Conservation (phyloP, 2,797 vertebrate species). For the Hypotaenidia okinawae region DNA sequence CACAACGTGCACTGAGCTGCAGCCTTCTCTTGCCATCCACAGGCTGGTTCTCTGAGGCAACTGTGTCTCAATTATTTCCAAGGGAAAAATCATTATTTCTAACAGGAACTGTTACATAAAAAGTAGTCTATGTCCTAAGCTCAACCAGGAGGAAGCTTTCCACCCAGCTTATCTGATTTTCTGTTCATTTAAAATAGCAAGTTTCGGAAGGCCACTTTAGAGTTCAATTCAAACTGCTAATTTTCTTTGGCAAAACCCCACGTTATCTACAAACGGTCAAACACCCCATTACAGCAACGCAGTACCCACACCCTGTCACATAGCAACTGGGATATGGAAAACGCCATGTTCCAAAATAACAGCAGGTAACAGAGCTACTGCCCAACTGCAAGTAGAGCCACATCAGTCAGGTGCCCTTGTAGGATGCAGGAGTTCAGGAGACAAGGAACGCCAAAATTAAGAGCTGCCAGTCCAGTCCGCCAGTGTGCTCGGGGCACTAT, state of each 20-base stretch:
- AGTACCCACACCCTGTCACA: background rate
- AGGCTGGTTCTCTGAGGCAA: background rate
- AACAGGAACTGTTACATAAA: background rate
- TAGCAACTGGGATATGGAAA: background rate
- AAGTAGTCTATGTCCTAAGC: background rate
- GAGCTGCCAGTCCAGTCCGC: background rate
- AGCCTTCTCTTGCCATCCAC: background rate
- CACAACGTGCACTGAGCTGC: rapidly evolving
- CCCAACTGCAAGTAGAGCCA: background rate
- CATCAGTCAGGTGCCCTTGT: background rate
- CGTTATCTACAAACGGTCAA: background rate
- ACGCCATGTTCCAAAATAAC: background rate
- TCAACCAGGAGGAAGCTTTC: conserved; percentile 34
- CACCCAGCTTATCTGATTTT: conserved; percentile 49
- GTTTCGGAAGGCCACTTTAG: background rate
- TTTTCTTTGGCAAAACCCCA: conserved; percentile 51
- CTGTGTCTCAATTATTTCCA: background rate
- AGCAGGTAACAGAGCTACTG: background rate
- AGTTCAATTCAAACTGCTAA: conserved; percentile 13
- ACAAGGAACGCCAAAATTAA: background rate
- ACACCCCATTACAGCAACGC: background rate
- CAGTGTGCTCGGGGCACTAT: background rate
- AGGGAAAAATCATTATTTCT: background rate
- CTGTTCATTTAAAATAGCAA: background rate
- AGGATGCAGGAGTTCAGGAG: background rate